Percentiles rank a stretch among this genome's conserved stretches.
phyloP scores from a whole-genome alignment of 2,113 vertebrate genomes.

The Bettongia penicillata region DNA sequence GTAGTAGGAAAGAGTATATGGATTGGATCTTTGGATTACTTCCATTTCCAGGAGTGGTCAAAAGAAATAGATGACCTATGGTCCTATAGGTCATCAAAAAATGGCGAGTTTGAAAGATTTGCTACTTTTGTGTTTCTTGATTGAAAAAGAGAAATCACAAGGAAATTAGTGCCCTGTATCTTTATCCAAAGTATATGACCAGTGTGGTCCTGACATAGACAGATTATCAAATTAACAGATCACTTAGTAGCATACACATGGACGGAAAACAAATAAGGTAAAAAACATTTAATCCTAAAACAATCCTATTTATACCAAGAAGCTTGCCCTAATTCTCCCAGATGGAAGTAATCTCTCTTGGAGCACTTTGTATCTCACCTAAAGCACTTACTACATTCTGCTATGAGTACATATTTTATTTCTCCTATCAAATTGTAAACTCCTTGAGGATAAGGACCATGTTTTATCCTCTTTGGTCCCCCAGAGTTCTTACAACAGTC shows the following conservation, averaged over 20 bases:
- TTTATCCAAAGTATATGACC: not conserved
- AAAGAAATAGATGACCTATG: conserved; percentile 1
- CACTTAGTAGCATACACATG: not conserved
- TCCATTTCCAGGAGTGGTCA: not conserved
- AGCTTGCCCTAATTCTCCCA: not conserved
- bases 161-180: not conserved
- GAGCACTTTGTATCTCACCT: not conserved
- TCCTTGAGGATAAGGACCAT: not conserved
- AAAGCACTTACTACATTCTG: not conserved
- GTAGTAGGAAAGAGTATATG: not conserved
- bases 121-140: not conserved
- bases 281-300: not conserved
- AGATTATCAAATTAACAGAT: not conserved
- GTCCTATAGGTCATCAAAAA: not conserved
- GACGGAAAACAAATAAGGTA: not conserved
- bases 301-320: not conserved
- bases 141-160: conserved; percentile 15
- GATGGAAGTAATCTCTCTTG: not conserved
- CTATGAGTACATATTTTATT: not conserved
- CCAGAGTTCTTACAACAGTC: not conserved
- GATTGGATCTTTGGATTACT: not conserved
- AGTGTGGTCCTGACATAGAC: not conserved
- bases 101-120: not conserved
- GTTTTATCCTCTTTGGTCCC: not conserved
- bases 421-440: not conserved